Conservation (phyloP, 2,888 invertebrate genomes). For the Meteorus colon region DNA sequence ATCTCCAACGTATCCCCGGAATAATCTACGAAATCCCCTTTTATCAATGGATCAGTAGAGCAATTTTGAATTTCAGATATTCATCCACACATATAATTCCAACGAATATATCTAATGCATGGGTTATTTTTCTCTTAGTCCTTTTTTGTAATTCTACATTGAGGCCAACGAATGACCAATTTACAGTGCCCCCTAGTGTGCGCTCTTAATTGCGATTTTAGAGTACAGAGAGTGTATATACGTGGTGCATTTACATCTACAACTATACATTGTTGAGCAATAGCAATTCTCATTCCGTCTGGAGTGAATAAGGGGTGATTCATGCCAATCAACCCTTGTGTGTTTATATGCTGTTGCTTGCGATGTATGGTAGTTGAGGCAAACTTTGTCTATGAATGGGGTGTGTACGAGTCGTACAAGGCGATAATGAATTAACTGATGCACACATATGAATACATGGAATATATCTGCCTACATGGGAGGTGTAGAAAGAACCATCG, state of each 20-base stretch:
- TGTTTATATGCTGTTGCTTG: conserved; percentile 13
- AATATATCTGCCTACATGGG: conserved; percentile 43
- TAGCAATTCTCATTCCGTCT: conserved; percentile 54
- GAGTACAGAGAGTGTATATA: conserved; percentile 33
- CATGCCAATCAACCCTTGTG: conserved; percentile 57
- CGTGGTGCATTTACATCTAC: neutral
- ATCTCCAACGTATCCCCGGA: conserved; percentile 10
- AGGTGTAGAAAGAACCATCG: neutral
- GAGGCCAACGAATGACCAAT: conserved; percentile 55
- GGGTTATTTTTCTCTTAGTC: neutral
- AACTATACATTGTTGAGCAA: conserved; percentile 6
- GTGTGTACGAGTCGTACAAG: conserved; percentile 44
- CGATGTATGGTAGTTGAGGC: conserved; percentile 33
- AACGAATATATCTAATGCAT: too few relatives aligned
- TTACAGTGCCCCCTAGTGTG: conserved; percentile 46
- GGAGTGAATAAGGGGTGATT: conserved; percentile 52
- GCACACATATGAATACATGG: conserved; percentile 44
- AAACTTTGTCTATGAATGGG: neutral
- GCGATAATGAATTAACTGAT: conserved; percentile 59
- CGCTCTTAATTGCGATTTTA: conserved; percentile 57
- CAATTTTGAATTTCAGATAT: conserved; percentile 2
- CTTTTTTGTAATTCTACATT: conserved; percentile 26
- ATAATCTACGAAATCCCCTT: neutral
- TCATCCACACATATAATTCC: neutral
- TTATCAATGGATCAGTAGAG: neutral